Evolutionary conservation across 2,888 invertebrate species (phyloP).

Genomic region (Anodontia alba): DNA sequence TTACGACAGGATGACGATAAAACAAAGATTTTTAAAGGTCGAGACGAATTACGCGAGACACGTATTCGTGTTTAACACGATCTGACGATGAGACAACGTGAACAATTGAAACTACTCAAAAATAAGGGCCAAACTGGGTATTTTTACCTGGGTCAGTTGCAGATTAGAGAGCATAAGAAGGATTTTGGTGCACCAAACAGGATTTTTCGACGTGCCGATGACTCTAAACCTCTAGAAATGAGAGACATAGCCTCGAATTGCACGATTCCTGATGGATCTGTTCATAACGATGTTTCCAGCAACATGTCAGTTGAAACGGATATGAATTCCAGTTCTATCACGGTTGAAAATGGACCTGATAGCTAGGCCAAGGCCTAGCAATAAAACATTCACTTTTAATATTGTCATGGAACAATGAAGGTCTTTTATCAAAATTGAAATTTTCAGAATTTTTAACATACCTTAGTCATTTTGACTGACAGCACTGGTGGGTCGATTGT

Average conservation of each 20-base stretch:
- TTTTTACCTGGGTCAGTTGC: neutral
- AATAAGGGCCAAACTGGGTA: neutral
- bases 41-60: neutral
- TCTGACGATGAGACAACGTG: neutral
- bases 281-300: neutral
- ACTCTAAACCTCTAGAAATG: neutral
- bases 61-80: neutral
- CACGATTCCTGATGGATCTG: neutral
- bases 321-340: neutral
- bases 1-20: neutral
- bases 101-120: neutral
- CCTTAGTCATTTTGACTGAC: neutral
- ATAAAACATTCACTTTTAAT: neutral
- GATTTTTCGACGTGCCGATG: neutral
- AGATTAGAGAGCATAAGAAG: neutral
- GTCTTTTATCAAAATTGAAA: neutral
- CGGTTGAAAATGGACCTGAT: neutral
- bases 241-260: neutral
- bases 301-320: neutral
- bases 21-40: neutral
- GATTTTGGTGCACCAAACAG: neutral
- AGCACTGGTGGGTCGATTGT: no score
- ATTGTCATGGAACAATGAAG: neutral
- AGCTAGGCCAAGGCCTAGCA: slow-evolving; percentile 1
- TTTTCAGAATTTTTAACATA: neutral